Percentiles rank a stretch among this genome's conserved stretches.
These are phyloP conservation scores for Thymallus thymallus DNA, from an alignment of 2,113 vertebrate species.

Conservation along the genomic window DNA sequence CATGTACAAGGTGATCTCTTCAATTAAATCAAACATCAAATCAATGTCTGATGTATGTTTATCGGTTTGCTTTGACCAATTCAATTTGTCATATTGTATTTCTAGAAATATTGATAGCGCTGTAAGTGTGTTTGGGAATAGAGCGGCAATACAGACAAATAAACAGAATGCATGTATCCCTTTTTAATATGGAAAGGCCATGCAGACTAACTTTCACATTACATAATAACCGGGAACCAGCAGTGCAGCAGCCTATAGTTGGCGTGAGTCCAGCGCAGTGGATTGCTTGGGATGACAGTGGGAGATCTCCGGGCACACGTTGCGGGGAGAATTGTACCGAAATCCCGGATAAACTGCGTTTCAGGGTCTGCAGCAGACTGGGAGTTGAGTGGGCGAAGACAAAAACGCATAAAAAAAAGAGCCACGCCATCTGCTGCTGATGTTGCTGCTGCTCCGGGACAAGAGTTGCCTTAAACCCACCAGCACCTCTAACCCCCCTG, in stretches of 20 bases:
- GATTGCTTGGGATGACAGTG: background rate
- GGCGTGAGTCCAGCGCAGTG: background rate
- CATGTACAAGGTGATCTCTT: too few species aligned
- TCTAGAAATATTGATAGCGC: background rate
- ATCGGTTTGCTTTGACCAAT: too few species aligned
- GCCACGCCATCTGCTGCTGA: background rate
- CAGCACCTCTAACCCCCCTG: background rate
- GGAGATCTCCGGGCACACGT: background rate
- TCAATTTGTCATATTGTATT: background rate
- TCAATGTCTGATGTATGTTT: too few species aligned
- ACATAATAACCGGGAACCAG: background rate
- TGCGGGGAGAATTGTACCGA: background rate
- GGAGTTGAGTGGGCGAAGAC: background rate
- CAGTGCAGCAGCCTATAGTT: background rate
- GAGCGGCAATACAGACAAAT: background rate
- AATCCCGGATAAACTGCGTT: slow-evolving; percentile 3
- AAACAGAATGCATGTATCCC: background rate
- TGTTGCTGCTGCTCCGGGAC: too few species aligned
- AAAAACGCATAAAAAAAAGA: background rate
- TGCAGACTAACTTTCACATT: background rate
- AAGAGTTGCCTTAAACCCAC: too few species aligned
- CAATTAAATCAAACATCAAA: too few species aligned
- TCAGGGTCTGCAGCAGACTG: background rate
- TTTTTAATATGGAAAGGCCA: background rate
- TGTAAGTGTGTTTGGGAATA: background rate